A percentile compares a stretch with the other conserved stretches of the same genome.
These are phyloP conservation scores for Sinelater perroti DNA, from an alignment of 2,888 invertebrate species.

Conservation along the genomic window DNA sequence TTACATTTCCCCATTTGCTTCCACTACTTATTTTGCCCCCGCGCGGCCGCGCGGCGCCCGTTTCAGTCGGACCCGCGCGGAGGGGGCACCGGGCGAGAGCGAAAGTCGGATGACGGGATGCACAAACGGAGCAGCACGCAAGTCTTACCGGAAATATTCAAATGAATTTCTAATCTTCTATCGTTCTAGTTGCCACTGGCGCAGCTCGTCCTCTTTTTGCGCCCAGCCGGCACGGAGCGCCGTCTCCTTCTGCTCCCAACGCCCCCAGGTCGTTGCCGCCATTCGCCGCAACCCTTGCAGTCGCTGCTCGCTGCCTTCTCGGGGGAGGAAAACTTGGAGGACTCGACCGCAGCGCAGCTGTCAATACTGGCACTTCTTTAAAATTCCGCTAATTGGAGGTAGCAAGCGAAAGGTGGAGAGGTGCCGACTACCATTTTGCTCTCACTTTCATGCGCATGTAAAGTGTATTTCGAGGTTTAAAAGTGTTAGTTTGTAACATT, in stretches of 20 bases:
- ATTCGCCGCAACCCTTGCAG: conserved; percentile 43
- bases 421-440: too few species aligned
- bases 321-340: conserved; percentile 39
- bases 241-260: conserved; percentile 35
- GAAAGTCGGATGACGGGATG: conserved; percentile 29
- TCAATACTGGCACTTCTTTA: too few species aligned
- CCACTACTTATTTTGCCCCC: conserved; percentile 41
- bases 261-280: conserved; percentile 38
- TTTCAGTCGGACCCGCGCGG: conserved; percentile 25
- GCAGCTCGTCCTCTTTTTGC: conserved; percentile 37
- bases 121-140: conserved; percentile 35
- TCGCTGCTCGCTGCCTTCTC: conserved; percentile 40
- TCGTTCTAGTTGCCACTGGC: conserved; percentile 38
- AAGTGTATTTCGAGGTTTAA: too few species aligned
- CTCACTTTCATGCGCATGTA: too few species aligned
- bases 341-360: too few species aligned
- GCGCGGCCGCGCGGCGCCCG: conserved; percentile 25
- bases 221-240: conserved; percentile 14
- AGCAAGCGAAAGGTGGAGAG: too few species aligned
- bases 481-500: too few species aligned
- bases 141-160: conserved; percentile 60
- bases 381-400: too few species aligned
- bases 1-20: conserved; percentile 48
- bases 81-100: conserved; percentile 27
- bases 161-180: conserved; percentile 63